Evolutionary conservation across 2,113 vertebrate genomes (phyloP), one percentile per base, ranked within the genome.

Genomic region (Rhea americana): DNA sequence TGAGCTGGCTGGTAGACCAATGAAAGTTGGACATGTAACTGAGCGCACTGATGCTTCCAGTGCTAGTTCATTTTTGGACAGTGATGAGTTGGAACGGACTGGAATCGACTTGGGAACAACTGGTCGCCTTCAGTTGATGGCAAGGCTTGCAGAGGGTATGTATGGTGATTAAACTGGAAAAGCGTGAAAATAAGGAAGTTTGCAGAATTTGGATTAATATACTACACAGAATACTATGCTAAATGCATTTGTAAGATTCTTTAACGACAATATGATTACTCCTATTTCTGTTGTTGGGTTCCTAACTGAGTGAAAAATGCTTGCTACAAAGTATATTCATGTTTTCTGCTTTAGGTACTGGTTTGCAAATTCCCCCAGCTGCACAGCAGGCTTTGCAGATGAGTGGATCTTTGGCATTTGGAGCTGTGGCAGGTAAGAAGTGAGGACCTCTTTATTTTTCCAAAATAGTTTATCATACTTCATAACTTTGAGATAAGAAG

Each of bases 1-100:
- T 82, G 99, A 99, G 92, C 93, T 99, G 95, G 99, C 99, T 4
- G 99, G 99, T 10, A 98, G 99, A 13, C 99, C 99, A 15, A 99
- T 99, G 99, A 99, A 99, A 97, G 99, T 99, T 41, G 99, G 99
- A n/a, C 98, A 99, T 12, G 99, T 99, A 87, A 99, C 99, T 3
- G 99, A 99, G 94, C 98, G 99, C 21, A 98, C 98, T 5, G 99
- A 99, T 94, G 97, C 98, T 37, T 98, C 99, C 25, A 98, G 97
- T 37, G 98, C 98, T n/a, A 98, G 99, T 39, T 99, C 99, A 1
- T 98, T 99, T 97, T 97, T 99, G 89, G 99, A 99, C 93, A 99
- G 98, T 25, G 99, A 99, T 92, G 99, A 99, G 89, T 96, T 99
- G 58, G 99, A 99, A 94, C 98, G 98, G 82, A 98, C 98, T 73